Conservation (phyloP, 2,888 invertebrate species). For the Eupithecia dodoneata region DNA sequence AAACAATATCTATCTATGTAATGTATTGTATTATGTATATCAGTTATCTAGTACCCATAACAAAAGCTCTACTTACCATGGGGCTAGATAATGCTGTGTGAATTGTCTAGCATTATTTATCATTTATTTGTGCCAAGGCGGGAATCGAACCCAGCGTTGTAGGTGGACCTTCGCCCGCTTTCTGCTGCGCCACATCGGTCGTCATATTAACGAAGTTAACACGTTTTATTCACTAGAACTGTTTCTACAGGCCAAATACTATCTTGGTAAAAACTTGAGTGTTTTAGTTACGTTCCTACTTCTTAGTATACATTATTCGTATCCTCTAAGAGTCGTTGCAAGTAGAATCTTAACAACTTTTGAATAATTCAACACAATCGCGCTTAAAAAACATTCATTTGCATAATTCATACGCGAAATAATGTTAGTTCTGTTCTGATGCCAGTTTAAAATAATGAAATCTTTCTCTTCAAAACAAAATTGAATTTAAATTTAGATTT, state of each 20-base stretch:
- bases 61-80: too few relatives aligned
- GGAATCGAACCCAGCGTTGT: too few relatives aligned
- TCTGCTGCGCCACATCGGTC: too few relatives aligned
- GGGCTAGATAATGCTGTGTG: too few relatives aligned
- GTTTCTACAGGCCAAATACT: background rate
- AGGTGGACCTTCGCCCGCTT: too few relatives aligned
- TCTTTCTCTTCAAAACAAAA: background rate
- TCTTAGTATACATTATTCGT: background rate
- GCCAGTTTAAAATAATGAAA: background rate
- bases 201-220: too few relatives aligned
- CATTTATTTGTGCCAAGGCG: too few relatives aligned
- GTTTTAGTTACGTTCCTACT: background rate
- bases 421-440: background rate
- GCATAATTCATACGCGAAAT: background rate
- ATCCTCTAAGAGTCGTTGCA: background rate
- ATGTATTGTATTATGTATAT: too few relatives aligned
- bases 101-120: too few relatives aligned
- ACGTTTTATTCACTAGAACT: background rate
- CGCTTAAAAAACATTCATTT: conserved; percentile 2
- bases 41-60: too few relatives aligned
- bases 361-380: conserved; percentile 4
- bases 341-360: background rate
- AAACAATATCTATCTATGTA: too few relatives aligned
- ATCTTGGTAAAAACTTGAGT: background rate
- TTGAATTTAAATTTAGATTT: too few relatives aligned